Base-by-base conservation (phyloP, 2,113 vertebrate genomes). In the Cyanoderma ruficeps region DNA sequence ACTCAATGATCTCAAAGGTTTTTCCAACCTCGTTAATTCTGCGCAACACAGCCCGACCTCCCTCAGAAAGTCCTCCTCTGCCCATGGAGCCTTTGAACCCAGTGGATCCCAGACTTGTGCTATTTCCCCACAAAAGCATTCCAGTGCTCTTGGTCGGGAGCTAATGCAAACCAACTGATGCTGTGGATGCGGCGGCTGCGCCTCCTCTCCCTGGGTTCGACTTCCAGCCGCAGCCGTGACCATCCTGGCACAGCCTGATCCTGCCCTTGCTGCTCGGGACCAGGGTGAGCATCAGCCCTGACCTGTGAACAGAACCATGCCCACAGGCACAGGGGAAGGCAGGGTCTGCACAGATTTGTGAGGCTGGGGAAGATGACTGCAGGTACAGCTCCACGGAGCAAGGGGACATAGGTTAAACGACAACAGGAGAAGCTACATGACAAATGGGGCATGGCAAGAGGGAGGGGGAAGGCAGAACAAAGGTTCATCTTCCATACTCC, bases 381-480 rank as follows among this genome's bases (percentile, higher is more conserved):
- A 90, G 75, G 85, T 77, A 75, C 59, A 82, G 84, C 64, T 87
- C 77, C 77, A 39, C 3, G 4, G 74, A 94, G 61, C 49, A 74
- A 37, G 61, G 61, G 49, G 53, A 91, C 85, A 77, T 13, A 57
- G 78, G 88, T 88, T 83, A 88, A 93, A 88, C 9, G 67, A 90
- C 92, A 91, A 83, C 35, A 83, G 68, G 46, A 83, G 57, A 93
- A 63, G 46, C 63, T 47, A 41, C 71, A 50, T 83, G 82, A 96
- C 88, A 94, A 97, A 94, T 74, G 60, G 79, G n/a, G 50, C 79
- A 61, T 12, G 23, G 87, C n/a, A 59, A 65, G 75, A 67, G 46
- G 86, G 59, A 85, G 55, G 60, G 57, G 90, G 37, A 79, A 65
- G 42, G 37, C 8, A 89, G 90, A 97, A 94, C 88, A 93, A 92